These are phyloP conservation scores for Cryptotis parvus DNA, from an alignment of 2,113 vertebrate species.

Conservation along the genomic window DNA sequence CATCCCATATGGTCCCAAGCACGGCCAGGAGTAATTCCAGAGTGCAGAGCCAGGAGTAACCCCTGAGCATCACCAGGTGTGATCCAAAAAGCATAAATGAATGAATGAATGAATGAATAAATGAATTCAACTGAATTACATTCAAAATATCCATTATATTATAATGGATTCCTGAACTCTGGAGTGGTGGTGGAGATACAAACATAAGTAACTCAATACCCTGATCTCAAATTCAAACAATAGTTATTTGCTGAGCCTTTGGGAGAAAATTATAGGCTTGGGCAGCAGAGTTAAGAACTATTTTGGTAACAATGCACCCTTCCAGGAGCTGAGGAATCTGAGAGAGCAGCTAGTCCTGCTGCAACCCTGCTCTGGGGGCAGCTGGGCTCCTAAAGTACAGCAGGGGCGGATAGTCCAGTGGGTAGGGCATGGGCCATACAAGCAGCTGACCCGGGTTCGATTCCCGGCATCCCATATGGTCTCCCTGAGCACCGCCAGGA, in stretches of 20 bases:
- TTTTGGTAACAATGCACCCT: conserved; percentile 62
- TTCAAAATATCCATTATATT: background rate
- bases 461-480: too few relatives aligned
- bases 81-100: too few relatives aligned
- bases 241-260: conserved; percentile 54
- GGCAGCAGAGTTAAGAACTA: conserved; percentile 40
- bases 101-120: too few relatives aligned
- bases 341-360: background rate
- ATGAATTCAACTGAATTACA: conserved; percentile 35
- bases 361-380: background rate
- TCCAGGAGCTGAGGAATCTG: background rate
- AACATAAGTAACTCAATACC: background rate
- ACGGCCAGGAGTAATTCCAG: too few relatives aligned
- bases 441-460: too few relatives aligned
- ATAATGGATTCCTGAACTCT: conserved; percentile 31
- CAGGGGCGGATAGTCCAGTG: too few relatives aligned
- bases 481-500: too few relatives aligned
- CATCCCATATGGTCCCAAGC: too few relatives aligned
- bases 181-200: background rate
- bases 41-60: too few relatives aligned
- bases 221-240: conserved; percentile 35
- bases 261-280: conserved; percentile 56
- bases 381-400: background rate
- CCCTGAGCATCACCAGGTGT: too few relatives aligned
- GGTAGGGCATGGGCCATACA: too few relatives aligned